Percentiles rank a stretch among this genome's conserved stretches.
phyloP scores from a whole-genome alignment of 2,888 invertebrate species.

The Dione vanillae region DNA sequence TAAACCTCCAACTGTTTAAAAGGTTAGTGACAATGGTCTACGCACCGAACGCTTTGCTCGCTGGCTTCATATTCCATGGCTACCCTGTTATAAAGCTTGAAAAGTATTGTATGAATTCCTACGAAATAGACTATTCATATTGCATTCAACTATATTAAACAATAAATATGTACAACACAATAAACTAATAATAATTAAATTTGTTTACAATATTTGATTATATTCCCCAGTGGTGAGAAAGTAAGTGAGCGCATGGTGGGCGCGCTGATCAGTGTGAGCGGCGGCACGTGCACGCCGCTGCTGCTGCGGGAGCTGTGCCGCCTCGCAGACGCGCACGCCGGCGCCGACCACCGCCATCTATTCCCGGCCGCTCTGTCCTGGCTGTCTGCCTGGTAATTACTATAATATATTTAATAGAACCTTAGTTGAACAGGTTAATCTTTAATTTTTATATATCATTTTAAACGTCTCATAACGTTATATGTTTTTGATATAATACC shows the following conservation, averaged over 20 bases:
- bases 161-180: background rate
- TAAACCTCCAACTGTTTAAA: too few relatives aligned
- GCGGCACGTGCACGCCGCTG: conserved; percentile 71
- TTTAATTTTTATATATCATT: too few relatives aligned
- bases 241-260: conserved; percentile 74
- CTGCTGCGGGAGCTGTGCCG: conserved; percentile 78
- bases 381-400: conserved; percentile 88
- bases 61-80: too few relatives aligned
- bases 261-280: conserved; percentile 72
- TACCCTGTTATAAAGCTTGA: background rate
- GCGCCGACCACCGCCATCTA: conserved; percentile 90
- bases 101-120: too few relatives aligned
- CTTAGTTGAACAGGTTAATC: background rate
- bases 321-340: conserved; percentile 93
- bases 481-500: too few relatives aligned
- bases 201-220: background rate
- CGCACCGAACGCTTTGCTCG: too few relatives aligned
- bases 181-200: background rate
- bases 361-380: conserved; percentile 92
- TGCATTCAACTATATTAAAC: too few relatives aligned
- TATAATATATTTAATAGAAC: background rate
- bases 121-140: too few relatives aligned
- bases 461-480: too few relatives aligned
- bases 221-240: conserved; percentile 52
- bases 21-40: too few relatives aligned